Base-by-base conservation (phyloP, 1,140 invertebrate species). In the Pemphigus obesinymphae region DNA sequence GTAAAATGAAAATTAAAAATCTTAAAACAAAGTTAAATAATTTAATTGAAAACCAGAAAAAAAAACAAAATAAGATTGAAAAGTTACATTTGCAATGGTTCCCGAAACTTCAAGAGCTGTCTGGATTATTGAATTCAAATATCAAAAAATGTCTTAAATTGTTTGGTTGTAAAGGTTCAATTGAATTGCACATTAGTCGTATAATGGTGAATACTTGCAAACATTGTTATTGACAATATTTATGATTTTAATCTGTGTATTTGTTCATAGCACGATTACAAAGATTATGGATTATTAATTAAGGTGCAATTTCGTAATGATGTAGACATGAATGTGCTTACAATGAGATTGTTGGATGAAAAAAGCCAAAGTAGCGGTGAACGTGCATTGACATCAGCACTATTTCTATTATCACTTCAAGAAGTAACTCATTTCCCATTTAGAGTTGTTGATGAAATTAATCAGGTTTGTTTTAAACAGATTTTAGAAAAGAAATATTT, bases 391-490 rank as follows among this genome's bases (percentile, higher is more conserved):
- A 91, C 95, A 11, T 98, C 96, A 15, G 96, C 97, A 0, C 87
- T 97, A 6, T 99, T 96, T 86, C 93, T 98, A 87, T 89, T 99
- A 84, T 89, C 96, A 0, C 88, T 99, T 63, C 97, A 99, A 87
- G 91, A 94, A 85, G 87, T 96, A 15, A 92, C 92, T 2, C 90
- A 88, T 80, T 96, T 96, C 43, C 97, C 97, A 0, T 99, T 99
- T 87, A 90, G 94, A 85, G 96, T 95, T 87, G 96, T 98, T 0
- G 97, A 99, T 88, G 97, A 99, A 89, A 98, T 99, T 81, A 99
- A 99, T 89, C 97, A 94, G 88, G 92, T 78, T 48, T 5, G 23
- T n/a, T n/a, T n/a, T 73, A 20, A 3, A 34, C 15, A 11, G 7
- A 26, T 20, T 72, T 29, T 40, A 26, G 26, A 15, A 26, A 43